Conservation (phyloP, 2,797 vertebrate genomes). For the Cryptoblepharus egeriae region DNA sequence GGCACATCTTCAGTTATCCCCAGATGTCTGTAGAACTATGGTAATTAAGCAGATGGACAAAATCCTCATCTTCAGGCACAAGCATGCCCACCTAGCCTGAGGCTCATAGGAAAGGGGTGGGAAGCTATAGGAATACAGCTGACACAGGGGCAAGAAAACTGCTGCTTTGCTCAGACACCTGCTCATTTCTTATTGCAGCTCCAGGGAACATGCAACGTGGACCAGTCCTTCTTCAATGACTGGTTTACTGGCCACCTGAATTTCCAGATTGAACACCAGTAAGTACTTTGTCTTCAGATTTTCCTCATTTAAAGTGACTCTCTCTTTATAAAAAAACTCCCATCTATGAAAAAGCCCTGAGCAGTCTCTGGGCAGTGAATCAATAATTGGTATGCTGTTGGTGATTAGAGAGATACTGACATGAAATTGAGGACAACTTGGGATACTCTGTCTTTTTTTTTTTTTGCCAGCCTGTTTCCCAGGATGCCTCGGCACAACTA, state of each 20-base stretch:
- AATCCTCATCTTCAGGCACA: not conserved
- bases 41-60: not conserved
- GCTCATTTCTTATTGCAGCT: too few species aligned
- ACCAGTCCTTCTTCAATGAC: too few species aligned
- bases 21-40: not conserved
- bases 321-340: too few species aligned
- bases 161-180: not conserved
- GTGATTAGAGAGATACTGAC: not conserved
- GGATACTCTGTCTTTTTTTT: constrained; percentile 11
- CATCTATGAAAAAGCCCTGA: too few species aligned
- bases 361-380: not conserved
- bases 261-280: constrained; percentile 83
- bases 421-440: too few species aligned
- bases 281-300: constrained; percentile 40
- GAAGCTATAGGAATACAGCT: not conserved
- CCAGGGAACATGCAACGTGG: too few species aligned
- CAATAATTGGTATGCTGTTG: not conserved
- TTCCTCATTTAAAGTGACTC: not conserved
- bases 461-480: too few species aligned
- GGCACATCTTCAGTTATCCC: not conserved
- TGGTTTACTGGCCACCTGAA: too few species aligned
- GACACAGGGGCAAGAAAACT: not conserved
- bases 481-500: too few species aligned
- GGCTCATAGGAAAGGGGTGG: not conserved
- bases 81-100: not conserved